Conservation (phyloP, 2,113 vertebrate genomes). For the Nothobranchius furzeri region DNA sequence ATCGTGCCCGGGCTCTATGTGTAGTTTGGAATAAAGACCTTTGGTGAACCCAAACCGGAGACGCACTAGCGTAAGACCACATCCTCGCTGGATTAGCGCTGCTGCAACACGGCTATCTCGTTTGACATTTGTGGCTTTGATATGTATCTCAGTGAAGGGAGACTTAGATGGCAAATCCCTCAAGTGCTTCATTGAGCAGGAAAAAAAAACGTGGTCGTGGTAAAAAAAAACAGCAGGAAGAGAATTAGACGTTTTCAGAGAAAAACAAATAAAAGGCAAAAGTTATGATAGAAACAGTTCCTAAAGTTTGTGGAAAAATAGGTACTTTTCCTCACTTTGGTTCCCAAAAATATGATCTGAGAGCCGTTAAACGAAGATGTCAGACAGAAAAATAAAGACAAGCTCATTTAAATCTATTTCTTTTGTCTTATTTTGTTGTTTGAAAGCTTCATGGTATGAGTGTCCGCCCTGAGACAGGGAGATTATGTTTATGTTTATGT, state of each 20-base stretch:
- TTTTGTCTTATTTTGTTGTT: too few species aligned
- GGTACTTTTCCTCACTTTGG: too few species aligned
- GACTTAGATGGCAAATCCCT: slow-evolving; percentile 69
- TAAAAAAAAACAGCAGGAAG: slow-evolving; percentile 6
- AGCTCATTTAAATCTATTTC: too few species aligned
- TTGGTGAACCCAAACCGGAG: slow-evolving; percentile 7
- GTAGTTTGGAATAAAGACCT: background rate
- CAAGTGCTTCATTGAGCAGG: slow-evolving; percentile 43
- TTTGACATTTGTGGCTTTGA: slow-evolving; percentile 71
- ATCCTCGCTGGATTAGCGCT: slow-evolving; percentile 58
- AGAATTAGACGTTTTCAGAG: slow-evolving; percentile 11
- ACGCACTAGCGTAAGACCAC: slow-evolving; percentile 25
- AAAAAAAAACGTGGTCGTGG: slow-evolving; percentile 6
- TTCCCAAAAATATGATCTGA: too few species aligned
- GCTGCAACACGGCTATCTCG: slow-evolving; percentile 50
- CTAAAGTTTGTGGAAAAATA: too few species aligned
- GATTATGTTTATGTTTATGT: too few species aligned
- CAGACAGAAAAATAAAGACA: too few species aligned
- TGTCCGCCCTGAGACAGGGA: too few species aligned
- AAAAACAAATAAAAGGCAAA: slow-evolving; percentile 2
- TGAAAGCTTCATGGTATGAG: too few species aligned
- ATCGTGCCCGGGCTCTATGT: background rate
- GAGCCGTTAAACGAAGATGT: too few species aligned
- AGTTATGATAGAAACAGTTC: background rate
- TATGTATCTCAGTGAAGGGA: slow-evolving; percentile 59